These are phyloP conservation scores for Contarinia nasturtii DNA, from an alignment of 1,140 invertebrate genomes.

Conservation along the genomic window DNA sequence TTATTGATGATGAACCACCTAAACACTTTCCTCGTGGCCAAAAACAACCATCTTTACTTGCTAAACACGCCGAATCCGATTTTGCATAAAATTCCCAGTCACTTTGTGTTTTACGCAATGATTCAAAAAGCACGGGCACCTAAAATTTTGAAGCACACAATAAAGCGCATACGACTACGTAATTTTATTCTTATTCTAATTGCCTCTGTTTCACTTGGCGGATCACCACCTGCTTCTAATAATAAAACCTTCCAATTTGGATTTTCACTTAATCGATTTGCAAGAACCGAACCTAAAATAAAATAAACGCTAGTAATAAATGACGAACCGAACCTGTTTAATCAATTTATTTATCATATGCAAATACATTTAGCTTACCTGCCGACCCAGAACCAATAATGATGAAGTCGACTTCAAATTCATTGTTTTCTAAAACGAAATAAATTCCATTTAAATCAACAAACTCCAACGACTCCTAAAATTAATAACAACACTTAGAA, in stretches of 20 bases:
- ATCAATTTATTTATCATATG: constrained; percentile 7
- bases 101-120: constrained; percentile 24
- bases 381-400: constrained; percentile 2
- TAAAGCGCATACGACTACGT: neutral
- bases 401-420: constrained; percentile 5
- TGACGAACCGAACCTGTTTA: too few species aligned
- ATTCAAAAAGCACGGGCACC: neutral
- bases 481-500: too few species aligned
- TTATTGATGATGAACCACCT: constrained; percentile 59
- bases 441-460: neutral
- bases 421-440: neutral
- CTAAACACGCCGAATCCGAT: constrained; percentile 31
- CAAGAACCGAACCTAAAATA: constrained; percentile 35
- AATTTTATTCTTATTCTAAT: constrained; percentile 3
- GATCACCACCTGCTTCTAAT: constrained; percentile 38
- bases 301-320: too few species aligned
- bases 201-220: constrained; percentile 28
- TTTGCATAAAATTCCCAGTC: constrained; percentile 49
- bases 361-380: constrained; percentile 16
- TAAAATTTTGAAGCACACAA: neutral
- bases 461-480: too few species aligned
- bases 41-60: constrained; percentile 24
- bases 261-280: constrained; percentile 32
- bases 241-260: constrained; percentile 32
- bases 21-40: constrained; percentile 50